These are phyloP conservation scores for Galemys pyrenaicus DNA, from an alignment of 2,113 vertebrate species.

Conservation along the genomic window DNA sequence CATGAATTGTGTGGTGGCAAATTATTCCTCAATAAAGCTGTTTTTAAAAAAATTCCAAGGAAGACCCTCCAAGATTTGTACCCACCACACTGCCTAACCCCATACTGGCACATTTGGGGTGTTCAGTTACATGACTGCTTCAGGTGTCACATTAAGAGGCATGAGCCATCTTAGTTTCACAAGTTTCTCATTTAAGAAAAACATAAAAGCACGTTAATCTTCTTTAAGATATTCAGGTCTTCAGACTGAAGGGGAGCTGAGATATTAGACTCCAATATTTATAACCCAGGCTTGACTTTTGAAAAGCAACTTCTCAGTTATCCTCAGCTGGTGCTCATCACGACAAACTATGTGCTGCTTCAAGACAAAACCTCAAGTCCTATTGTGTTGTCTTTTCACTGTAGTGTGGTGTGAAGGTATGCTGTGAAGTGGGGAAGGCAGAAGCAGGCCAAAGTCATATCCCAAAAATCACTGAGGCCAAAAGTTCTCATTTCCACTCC, in stretches of 20 bases:
- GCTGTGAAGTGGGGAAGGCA: not conserved
- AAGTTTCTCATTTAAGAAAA: conserved; percentile 58
- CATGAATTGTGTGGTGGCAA: not conserved
- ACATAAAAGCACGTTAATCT: conserved; percentile 37
- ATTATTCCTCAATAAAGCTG: not conserved
- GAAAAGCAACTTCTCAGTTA: not conserved
- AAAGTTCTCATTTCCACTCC: conserved; percentile 56
- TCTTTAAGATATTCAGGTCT: conserved; percentile 18
- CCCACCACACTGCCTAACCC: not conserved
- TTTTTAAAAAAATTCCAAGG: not conserved
- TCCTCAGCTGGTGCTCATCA: not conserved
- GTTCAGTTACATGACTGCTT: conserved; percentile 1
- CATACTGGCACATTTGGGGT: not conserved
- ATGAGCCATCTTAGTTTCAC: conserved; percentile 63
- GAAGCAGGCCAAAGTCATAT: conserved; percentile 43
- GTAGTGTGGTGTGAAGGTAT: not conserved
- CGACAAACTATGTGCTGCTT: not conserved
- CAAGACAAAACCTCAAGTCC: conserved; percentile 40
- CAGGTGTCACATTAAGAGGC: conserved; percentile 44
- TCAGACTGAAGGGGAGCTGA: not conserved
- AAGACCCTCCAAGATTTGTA: conserved; percentile 20
- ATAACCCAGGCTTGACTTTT: conserved; percentile 9
- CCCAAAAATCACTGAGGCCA: conserved; percentile 50
- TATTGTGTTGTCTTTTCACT: not conserved
- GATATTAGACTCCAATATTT: conserved; percentile 27